A percentile compares a stretch with the other conserved stretches of the same genome.
Conservation (phyloP, 2,888 invertebrate species). For the Glaucopsyche alexis region DNA sequence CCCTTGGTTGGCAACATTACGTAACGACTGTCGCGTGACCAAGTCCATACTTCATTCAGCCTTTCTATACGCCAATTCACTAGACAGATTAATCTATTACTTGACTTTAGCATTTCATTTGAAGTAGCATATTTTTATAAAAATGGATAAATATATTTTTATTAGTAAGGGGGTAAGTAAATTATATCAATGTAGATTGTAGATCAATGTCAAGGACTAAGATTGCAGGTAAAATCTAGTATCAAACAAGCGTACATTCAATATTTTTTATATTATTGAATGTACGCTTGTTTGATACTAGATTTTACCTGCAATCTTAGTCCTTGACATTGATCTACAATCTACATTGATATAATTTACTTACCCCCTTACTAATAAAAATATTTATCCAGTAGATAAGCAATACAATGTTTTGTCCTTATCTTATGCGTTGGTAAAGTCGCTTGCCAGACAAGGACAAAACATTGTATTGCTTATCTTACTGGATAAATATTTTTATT, state of each 20-base stretch:
- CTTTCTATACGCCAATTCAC: constrained; percentile 7
- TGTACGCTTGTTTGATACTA: background rate
- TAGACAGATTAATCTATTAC: constrained; percentile 1
- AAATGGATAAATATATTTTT: too few relatives aligned
- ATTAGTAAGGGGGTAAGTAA: too few relatives aligned
- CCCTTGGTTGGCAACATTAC: background rate
- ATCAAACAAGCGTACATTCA: background rate
- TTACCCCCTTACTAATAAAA: too few relatives aligned
- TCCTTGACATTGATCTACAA: background rate
- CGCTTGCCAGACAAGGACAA: too few relatives aligned
- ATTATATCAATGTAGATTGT: too few relatives aligned
- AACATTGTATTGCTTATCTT: too few relatives aligned
- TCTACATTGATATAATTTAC: too few relatives aligned
- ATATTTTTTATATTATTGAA: too few relatives aligned
- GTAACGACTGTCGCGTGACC: constrained; percentile 3
- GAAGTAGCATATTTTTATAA: background rate
- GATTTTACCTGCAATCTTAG: background rate
- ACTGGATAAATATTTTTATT: too few relatives aligned
- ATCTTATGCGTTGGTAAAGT: too few relatives aligned
- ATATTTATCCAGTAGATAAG: too few relatives aligned
- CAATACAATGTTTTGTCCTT: too few relatives aligned
- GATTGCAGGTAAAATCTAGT: background rate
- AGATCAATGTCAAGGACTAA: background rate
- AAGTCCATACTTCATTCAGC: constrained; percentile 12
- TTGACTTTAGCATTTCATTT: constrained; percentile 12